A percentile compares a stretch with the other conserved stretches of the same genome.
Evolutionary conservation across 1,140 invertebrate genomes (phyloP).

Genomic region (Drosophila repleta): DNA sequence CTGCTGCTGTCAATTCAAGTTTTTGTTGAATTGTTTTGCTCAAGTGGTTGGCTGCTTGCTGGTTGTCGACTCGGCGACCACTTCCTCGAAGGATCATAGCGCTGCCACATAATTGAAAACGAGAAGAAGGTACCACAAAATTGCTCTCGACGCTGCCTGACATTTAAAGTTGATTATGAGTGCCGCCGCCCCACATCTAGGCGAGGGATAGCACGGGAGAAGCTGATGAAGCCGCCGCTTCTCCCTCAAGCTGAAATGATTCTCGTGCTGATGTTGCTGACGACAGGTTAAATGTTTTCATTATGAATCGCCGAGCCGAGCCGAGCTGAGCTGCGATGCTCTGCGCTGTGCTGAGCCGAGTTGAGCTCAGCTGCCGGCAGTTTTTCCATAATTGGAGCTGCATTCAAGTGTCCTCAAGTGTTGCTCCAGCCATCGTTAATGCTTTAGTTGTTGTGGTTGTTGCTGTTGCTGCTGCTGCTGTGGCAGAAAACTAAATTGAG

Average conservation of each 20-base stretch:
- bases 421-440: conserved; percentile 16
- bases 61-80: conserved; percentile 33
- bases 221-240: neutral
- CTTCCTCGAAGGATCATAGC: conserved; percentile 75
- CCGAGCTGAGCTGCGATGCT: conserved; percentile 37
- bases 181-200: conserved; percentile 41
- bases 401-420: conserved; percentile 70
- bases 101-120: conserved; percentile 68
- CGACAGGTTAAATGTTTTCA: conserved; percentile 83
- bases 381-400: conserved; percentile 77
- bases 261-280: conserved; percentile 64
- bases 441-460: neutral
- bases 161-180: conserved; percentile 61
- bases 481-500: conserved; percentile 70
- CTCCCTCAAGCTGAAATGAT: conserved; percentile 26
- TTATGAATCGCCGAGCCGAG: conserved; percentile 68
- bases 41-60: conserved; percentile 39
- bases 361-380: conserved; percentile 47
- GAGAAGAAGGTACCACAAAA: conserved; percentile 55
- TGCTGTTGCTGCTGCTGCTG: conserved; percentile 20
- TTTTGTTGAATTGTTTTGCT: conserved; percentile 44
- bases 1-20: conserved; percentile 66
- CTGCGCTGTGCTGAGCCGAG: neutral
- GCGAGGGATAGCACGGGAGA: neutral
- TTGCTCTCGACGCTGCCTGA: conserved; percentile 46